Evolutionary conservation across 2,888 invertebrate species (phyloP).

Genomic region (Didymodactylos carnosus): DNA sequence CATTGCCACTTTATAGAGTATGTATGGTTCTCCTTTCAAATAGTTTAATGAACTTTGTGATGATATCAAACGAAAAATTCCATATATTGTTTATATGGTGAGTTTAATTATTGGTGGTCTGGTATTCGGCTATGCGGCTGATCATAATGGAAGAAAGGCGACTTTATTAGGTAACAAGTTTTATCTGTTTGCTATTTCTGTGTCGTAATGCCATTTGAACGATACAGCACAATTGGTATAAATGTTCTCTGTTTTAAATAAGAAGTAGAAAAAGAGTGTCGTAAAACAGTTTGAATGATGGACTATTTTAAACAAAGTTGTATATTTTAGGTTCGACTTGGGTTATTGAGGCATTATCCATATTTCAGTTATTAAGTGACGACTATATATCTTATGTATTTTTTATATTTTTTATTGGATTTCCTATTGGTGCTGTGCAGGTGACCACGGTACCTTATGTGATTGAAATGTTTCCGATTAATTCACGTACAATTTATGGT

Average conservation of each 20-base stretch:
- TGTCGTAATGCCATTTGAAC: too few relatives aligned
- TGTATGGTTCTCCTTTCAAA: background rate
- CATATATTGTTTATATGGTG: background rate
- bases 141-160: constrained; percentile 13
- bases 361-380: constrained; percentile 13
- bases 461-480: constrained; percentile 14
- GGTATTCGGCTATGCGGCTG: constrained; percentile 4
- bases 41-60: background rate
- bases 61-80: background rate
- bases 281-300: too few relatives aligned
- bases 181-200: background rate
- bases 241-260: background rate
- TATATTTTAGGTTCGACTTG: background rate
- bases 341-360: background rate
- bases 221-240: too few relatives aligned
- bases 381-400: constrained; percentile 13
- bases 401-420: constrained; percentile 12
- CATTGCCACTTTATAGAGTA: too few relatives aligned
- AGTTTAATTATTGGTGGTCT: constrained; percentile 1
- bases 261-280: background rate
- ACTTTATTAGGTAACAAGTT: background rate
- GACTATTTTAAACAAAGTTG: background rate
- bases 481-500: constrained; percentile 4
- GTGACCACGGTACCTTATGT: constrained; percentile 1
- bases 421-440: constrained; percentile 6